Percentiles rank a stretch among this genome's conserved stretches.
Conservation (phyloP, 2,797 vertebrate species). For the Periparus ater region DNA sequence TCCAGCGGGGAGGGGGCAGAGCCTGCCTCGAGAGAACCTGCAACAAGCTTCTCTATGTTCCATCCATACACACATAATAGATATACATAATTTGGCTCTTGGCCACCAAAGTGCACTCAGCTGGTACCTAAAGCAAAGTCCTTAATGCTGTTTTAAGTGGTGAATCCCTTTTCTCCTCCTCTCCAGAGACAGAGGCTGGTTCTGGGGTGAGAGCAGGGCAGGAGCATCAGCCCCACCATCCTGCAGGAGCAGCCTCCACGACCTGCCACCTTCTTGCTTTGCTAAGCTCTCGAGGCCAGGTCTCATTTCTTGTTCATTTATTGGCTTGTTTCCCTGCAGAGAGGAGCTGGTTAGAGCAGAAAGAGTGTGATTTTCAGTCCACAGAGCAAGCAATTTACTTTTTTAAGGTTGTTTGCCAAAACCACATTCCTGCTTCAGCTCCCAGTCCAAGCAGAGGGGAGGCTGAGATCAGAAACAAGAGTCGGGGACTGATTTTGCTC, state of each 20-base stretch:
- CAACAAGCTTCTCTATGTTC: not conserved
- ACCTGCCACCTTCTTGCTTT: not conserved
- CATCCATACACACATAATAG: too few species aligned
- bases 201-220: not conserved
- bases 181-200: not conserved
- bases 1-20: not conserved
- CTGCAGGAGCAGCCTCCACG: not conserved
- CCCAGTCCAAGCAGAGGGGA: constrained; percentile 15
- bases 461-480: not conserved
- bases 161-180: not conserved
- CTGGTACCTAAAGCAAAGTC: not conserved
- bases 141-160: not conserved
- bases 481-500: not conserved
- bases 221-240: not conserved
- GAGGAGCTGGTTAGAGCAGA: not conserved
- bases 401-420: constrained; percentile 15
- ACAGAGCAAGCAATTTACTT: constrained; percentile 31
- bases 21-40: not conserved
- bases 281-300: not conserved
- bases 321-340: not conserved
- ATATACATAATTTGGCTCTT: not conserved
- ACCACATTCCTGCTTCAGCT: constrained; percentile 10
- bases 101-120: not conserved
- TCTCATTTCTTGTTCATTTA: not conserved
- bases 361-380: constrained; percentile 42